These are phyloP conservation scores for Botia almorhae DNA, from an alignment of 2,797 vertebrate species.

Conservation along the genomic window DNA sequence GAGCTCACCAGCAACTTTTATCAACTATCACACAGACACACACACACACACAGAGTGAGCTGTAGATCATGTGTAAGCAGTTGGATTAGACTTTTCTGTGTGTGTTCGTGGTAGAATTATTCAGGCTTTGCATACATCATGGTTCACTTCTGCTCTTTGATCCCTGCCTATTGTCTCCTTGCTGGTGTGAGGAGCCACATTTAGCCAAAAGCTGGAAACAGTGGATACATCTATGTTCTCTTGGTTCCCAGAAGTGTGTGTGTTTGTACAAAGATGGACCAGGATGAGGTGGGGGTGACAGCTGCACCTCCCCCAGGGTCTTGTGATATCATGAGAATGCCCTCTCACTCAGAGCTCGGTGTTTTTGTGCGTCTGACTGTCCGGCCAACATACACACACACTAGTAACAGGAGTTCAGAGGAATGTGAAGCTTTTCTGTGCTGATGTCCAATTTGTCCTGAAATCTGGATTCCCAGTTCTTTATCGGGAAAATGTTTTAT, in stretches of 20 bases:
- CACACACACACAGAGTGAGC: not conserved
- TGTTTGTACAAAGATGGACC: constrained; percentile 30
- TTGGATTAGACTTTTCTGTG: constrained; percentile 42
- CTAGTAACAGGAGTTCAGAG: not conserved
- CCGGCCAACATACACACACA: constrained; percentile 17
- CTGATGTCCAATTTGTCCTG: not conserved
- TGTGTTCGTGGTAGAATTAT: constrained; percentile 35
- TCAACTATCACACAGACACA: not conserved
- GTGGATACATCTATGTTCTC: constrained; percentile 42
- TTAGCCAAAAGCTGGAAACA: constrained; percentile 41
- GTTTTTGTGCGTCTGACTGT: not conserved
- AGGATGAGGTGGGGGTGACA: constrained; percentile 53
- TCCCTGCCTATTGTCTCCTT: constrained; percentile 53
- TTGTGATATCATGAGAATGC: constrained; percentile 58
- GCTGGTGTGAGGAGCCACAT: constrained; percentile 30
- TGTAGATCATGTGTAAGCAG: constrained; percentile 41
- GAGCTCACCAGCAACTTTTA: not conserved
- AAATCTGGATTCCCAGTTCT: not conserved
- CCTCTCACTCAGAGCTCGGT: constrained; percentile 20
- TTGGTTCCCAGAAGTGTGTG: constrained; percentile 48
- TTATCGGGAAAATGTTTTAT: not conserved
- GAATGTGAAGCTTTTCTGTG: not conserved
- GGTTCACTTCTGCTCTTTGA: constrained; percentile 34
- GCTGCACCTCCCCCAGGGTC: constrained; percentile 62
- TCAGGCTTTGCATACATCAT: constrained; percentile 11